phyloP scores from a whole-genome alignment of 1,140 invertebrate genomes.

The Gonioctena quinquepunctata region DNA sequence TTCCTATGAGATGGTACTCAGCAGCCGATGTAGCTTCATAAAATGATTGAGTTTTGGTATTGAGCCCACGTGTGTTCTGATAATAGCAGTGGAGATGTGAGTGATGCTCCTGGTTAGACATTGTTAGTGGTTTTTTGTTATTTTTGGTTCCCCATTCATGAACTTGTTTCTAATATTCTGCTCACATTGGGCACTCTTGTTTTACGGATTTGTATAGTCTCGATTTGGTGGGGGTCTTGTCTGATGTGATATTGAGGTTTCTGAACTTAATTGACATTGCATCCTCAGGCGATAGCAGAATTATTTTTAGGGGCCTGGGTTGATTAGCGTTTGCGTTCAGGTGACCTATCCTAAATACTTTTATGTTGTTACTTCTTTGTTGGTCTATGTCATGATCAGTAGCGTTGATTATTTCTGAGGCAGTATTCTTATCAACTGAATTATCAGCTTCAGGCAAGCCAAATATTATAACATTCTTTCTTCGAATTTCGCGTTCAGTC shows the following conservation, averaged over 20 bases:
- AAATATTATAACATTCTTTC: background rate
- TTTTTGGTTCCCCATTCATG: background rate
- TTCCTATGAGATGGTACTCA: slow-evolving; percentile 4
- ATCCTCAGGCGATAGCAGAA: background rate
- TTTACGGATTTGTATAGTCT: background rate
- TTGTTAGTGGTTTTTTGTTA: background rate
- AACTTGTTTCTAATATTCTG: background rate
- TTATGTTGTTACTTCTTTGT: background rate
- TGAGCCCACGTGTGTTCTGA: background rate
- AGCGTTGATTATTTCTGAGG: too few relatives aligned
- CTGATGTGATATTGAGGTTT: background rate
- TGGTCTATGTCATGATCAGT: slow-evolving; percentile 1
- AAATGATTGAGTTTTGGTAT: background rate
- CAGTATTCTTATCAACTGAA: background rate
- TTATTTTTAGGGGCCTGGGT: background rate
- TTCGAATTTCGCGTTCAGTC: background rate
- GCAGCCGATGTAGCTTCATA: slow-evolving; percentile 4
- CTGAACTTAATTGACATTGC: background rate
- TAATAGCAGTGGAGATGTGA: background rate
- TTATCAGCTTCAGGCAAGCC: slow-evolving; percentile 1
- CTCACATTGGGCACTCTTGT: background rate
- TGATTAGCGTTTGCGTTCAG: background rate
- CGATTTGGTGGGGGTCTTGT: background rate
- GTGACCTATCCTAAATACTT: background rate
- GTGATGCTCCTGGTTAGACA: background rate